A percentile compares a stretch with the other conserved stretches of the same genome.
These are phyloP conservation scores for Toxostoma redivivum DNA, from an alignment of 2,113 vertebrate species.

Conservation along the genomic window DNA sequence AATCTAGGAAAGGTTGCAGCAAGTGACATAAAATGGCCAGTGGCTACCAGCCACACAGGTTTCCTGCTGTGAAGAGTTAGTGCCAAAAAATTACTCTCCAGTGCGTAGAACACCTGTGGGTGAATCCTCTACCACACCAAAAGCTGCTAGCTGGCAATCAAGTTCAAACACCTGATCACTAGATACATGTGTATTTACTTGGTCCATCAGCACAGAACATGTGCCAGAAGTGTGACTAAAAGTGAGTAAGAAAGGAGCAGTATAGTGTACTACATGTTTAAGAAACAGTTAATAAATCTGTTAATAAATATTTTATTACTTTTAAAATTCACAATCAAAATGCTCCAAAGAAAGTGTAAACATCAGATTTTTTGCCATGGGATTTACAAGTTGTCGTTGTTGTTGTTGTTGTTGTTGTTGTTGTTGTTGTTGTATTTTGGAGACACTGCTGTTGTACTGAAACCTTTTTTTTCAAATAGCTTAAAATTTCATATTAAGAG, in stretches of 20 bases:
- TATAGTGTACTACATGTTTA: neutral
- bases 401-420: fast-evolving
- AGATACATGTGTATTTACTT: neutral
- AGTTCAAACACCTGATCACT: slow-evolving; percentile 32
- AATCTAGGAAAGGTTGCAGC: neutral
- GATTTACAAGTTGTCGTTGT: neutral
- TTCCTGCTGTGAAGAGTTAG: slow-evolving; percentile 27
- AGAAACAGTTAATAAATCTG: neutral
- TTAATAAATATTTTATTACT: neutral
- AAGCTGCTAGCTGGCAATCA: slow-evolving; percentile 37
- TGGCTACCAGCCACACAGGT: neutral
- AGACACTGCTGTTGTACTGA: neutral
- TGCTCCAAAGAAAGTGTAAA: neutral
- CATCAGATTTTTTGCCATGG: neutral
- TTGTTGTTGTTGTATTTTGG: neutral
- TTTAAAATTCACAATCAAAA: neutral
- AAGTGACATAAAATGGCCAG: neutral
- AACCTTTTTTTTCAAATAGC: neutral
- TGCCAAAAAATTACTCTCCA: slow-evolving; percentile 33
- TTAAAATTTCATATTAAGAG: neutral
- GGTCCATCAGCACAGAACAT: neutral
- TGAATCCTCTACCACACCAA: neutral
- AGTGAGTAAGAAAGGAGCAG: neutral
- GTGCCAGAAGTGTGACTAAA: slow-evolving; percentile 4
- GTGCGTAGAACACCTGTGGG: slow-evolving; percentile 2